Conservation (phyloP, 2,797 vertebrate species). For the Stomatorhinus walkeri region DNA sequence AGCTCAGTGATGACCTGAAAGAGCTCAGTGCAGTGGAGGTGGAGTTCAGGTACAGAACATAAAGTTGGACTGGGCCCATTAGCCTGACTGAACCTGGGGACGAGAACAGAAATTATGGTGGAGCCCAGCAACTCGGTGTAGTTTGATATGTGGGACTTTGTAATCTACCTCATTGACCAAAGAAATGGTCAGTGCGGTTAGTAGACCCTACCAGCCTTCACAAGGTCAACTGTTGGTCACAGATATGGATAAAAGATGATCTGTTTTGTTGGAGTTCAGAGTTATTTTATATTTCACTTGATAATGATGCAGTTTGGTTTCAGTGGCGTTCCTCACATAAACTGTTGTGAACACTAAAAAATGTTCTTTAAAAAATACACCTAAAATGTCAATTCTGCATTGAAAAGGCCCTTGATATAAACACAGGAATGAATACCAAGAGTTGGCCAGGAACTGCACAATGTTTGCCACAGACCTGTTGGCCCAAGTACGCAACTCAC, state of each 20-base stretch:
- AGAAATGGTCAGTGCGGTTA: background rate
- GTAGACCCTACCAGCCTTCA: background rate
- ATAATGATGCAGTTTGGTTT: background rate
- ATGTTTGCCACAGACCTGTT: conserved; percentile 97
- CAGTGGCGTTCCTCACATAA: background rate
- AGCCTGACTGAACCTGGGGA: background rate
- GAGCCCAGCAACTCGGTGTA: background rate
- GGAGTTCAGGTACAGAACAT: conserved; percentile 79
- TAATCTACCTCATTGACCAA: background rate
- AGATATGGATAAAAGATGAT: background rate
- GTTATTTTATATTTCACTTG: background rate
- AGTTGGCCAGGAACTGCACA: conserved; percentile 92
- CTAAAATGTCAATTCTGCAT: background rate
- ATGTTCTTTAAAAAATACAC: background rate
- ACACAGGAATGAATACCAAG: conserved; percentile 89
- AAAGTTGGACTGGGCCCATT: background rate
- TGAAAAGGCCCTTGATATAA: background rate
- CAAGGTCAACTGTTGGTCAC: background rate
- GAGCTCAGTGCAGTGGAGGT: conserved; percentile 96
- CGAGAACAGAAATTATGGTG: background rate
- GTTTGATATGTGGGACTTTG: background rate
- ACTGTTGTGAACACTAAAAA: background rate
- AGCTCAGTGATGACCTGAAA: conserved; percentile 90
- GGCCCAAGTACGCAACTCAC: conserved; percentile 91
- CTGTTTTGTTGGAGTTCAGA: background rate